Conservation (phyloP, 2,888 invertebrate species). For the Lepetodrilus schrolli region DNA sequence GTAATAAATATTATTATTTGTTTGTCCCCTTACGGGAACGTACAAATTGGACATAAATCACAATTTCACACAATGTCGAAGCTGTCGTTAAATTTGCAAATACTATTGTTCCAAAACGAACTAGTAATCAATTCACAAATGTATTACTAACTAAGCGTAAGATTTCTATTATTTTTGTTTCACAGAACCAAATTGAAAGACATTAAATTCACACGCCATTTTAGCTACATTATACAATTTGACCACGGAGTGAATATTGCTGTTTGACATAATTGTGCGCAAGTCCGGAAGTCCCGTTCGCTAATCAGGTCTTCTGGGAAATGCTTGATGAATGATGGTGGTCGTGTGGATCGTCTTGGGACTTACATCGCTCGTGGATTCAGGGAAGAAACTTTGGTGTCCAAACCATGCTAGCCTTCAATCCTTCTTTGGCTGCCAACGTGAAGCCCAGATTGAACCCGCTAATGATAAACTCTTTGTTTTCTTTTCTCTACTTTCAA, state of each 20-base stretch:
- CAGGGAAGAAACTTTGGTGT: constrained; percentile 6
- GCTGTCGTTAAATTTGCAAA: too few relatives aligned
- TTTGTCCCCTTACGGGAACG: too few relatives aligned
- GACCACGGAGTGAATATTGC: constrained; percentile 11
- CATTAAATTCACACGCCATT: too few relatives aligned
- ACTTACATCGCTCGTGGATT: neutral
- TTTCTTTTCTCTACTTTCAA: constrained; percentile 14
- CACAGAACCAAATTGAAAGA: too few relatives aligned
- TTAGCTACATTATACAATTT: neutral
- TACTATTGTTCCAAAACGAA: too few relatives aligned
- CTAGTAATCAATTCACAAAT: too few relatives aligned
- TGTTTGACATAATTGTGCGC: constrained; percentile 22
- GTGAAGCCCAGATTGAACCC: neutral
- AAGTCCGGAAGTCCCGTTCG: constrained; percentile 12
- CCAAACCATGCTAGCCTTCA: neutral
- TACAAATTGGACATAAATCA: too few relatives aligned
- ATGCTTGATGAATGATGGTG: constrained; percentile 16
- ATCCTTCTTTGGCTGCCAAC: constrained; percentile 5
- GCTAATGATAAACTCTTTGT: constrained; percentile 20
- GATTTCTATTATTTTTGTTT: too few relatives aligned
- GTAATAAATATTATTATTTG: too few relatives aligned
- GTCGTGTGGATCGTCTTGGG: neutral
- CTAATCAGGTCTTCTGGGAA: constrained; percentile 25
- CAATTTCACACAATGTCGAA: too few relatives aligned
- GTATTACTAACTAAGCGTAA: too few relatives aligned